Evolutionary conservation across 2,888 invertebrate species (phyloP).

Genomic region (Callyntrura guangdongensis): DNA sequence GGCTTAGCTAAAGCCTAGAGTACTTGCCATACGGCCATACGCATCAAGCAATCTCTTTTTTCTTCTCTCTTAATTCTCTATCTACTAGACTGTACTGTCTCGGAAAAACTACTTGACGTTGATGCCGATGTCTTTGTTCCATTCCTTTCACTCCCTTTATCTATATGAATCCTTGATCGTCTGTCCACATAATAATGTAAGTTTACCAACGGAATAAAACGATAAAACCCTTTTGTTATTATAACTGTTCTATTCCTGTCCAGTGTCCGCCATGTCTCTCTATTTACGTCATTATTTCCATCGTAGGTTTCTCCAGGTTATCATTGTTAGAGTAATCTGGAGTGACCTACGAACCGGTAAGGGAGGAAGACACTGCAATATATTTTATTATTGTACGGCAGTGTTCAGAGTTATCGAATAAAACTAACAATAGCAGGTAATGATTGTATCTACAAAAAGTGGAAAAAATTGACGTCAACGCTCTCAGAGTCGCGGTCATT

Average conservation of each 20-base stretch:
- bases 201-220: neutral
- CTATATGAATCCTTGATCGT: neutral
- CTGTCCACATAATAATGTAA: slow-evolving; percentile 17
- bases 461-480: too few relatives aligned
- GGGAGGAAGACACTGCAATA: too few relatives aligned
- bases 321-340: slow-evolving; percentile 65
- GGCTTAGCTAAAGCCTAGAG: slow-evolving; percentile 42
- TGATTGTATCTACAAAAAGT: too few relatives aligned
- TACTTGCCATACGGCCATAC: slow-evolving; percentile 16
- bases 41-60: slow-evolving; percentile 6
- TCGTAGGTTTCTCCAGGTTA: slow-evolving; percentile 55
- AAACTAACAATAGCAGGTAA: too few relatives aligned
- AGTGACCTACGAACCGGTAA: slow-evolving; percentile 50
- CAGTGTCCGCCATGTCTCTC: slow-evolving; percentile 26
- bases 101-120: slow-evolving; percentile 38
- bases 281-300: slow-evolving; percentile 23
- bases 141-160: slow-evolving; percentile 47
- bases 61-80: neutral
- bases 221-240: slow-evolving; percentile 2
- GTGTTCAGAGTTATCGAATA: too few relatives aligned
- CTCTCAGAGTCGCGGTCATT: too few relatives aligned
- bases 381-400: too few relatives aligned
- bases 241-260: too few relatives aligned
- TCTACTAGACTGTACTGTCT: too few relatives aligned
- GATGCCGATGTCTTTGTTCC: slow-evolving; percentile 48